Evolutionary conservation across 2,888 invertebrate genomes (phyloP).

Genomic region (Allophyes oxyacanthae): DNA sequence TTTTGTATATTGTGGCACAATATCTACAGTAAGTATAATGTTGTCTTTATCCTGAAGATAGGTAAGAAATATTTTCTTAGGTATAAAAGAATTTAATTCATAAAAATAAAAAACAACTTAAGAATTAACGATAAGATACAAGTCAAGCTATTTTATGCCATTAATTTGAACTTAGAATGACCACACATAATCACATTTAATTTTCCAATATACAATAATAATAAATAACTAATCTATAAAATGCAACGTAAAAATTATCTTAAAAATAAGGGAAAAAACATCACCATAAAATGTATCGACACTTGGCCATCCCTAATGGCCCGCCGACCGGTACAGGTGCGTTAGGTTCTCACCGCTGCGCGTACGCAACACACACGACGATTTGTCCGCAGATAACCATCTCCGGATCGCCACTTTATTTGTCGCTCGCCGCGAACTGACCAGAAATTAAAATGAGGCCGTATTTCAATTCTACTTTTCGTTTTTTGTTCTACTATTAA

Average conservation of each 20-base stretch:
- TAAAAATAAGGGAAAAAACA: no score
- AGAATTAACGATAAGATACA: background rate
- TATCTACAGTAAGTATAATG: no score
- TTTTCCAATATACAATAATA: no score
- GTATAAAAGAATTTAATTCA: no score
- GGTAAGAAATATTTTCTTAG: no score
- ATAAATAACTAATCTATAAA: no score
- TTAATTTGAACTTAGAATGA: background rate
- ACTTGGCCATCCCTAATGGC: conserved; percentile 66
- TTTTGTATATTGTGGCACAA: no score
- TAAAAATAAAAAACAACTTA: background rate
- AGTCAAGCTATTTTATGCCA: background rate
- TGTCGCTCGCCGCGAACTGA: conserved; percentile 57
- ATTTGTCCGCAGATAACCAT: conserved; percentile 79
- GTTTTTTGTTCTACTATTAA: conserved; percentile 36
- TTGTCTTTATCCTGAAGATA: no score
- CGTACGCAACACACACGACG: conserved; percentile 70
- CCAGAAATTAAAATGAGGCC: conserved; percentile 54
- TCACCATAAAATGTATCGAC: conserved; percentile 34
- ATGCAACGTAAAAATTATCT: no score
- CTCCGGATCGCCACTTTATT: conserved; percentile 74
- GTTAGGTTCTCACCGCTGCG: conserved; percentile 81
- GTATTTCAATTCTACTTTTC: conserved; percentile 45
- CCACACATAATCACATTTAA: background rate
- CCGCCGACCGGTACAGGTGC: conserved; percentile 85